phyloP scores from a whole-genome alignment of 1,140 invertebrate species.

The Druon quercuslanigerum region DNA sequence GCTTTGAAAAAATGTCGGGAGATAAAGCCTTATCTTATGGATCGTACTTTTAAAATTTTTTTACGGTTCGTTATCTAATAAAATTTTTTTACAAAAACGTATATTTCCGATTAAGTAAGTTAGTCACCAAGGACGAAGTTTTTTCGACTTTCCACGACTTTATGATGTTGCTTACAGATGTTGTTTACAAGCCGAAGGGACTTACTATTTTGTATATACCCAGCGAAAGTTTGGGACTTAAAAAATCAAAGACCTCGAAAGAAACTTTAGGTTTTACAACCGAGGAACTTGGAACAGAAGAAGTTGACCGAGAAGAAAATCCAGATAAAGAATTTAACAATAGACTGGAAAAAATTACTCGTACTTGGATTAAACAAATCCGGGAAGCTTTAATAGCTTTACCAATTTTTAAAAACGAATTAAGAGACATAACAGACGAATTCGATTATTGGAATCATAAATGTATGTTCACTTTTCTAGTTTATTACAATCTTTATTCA shows the following conservation, averaged over 20 bases:
- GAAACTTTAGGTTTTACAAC: background rate
- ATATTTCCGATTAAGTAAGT: background rate
- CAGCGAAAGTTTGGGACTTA: constrained; percentile 77
- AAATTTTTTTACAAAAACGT: background rate
- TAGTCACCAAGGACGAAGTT: constrained; percentile 58
- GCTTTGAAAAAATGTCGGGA: too few species aligned
- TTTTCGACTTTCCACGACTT: constrained; percentile 84
- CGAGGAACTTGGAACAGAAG: constrained; percentile 34
- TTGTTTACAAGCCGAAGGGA: constrained; percentile 85
- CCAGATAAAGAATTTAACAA: constrained; percentile 82
- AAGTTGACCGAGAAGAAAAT: constrained; percentile 54
- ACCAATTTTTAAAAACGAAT: constrained; percentile 71
- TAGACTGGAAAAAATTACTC: constrained; percentile 86
- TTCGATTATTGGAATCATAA: constrained; percentile 90
- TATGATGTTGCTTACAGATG: constrained; percentile 85
- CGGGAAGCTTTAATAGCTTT: constrained; percentile 83
- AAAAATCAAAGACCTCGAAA: background rate
- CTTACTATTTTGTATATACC: constrained; percentile 89
- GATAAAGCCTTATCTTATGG: too few species aligned
- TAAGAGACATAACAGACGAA: constrained; percentile 84
- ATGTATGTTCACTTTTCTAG: constrained; percentile 74
- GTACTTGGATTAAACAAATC: constrained; percentile 90
- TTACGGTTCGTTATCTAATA: too few species aligned
- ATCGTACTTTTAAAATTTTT: too few species aligned
- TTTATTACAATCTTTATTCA: background rate